phyloP scores from a whole-genome alignment of 2,113 vertebrate genomes.

The Archilochus colubris region DNA sequence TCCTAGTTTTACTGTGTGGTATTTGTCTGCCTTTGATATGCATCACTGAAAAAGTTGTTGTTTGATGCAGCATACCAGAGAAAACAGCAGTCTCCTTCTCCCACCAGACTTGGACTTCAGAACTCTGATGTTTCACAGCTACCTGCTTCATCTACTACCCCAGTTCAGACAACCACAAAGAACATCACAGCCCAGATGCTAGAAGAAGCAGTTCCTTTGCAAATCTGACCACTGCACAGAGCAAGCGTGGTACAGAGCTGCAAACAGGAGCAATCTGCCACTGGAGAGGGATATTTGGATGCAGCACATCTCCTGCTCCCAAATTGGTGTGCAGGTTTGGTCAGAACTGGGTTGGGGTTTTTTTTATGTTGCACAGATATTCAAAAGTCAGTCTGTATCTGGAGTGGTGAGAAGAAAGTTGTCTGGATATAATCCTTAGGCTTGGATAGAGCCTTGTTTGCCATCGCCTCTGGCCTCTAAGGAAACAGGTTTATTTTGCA shows the following conservation, averaged over 20 bases:
- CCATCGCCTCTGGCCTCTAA: not conserved
- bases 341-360: too few species aligned
- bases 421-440: not conserved
- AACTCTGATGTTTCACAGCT: not conserved
- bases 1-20: not conserved
- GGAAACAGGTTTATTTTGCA: not conserved
- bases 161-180: not conserved
- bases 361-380: not conserved
- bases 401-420: not conserved
- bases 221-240: not conserved
- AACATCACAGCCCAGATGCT: not conserved
- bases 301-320: not conserved
- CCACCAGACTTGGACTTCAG: not conserved
- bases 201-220: not conserved
- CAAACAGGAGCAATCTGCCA: fast-evolving
- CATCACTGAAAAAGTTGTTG: not conserved
- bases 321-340: not conserved
- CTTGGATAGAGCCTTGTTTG: not conserved
- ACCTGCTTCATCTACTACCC: not conserved
- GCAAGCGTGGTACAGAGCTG: fast-evolving
- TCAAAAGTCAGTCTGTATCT: not conserved
- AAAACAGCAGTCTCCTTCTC: not conserved
- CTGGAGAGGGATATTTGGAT: not conserved
- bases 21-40: not conserved
- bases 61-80: not conserved